Evolutionary conservation across 2,797 vertebrate genomes (phyloP).

Genomic region (Simalia tracyae): DNA sequence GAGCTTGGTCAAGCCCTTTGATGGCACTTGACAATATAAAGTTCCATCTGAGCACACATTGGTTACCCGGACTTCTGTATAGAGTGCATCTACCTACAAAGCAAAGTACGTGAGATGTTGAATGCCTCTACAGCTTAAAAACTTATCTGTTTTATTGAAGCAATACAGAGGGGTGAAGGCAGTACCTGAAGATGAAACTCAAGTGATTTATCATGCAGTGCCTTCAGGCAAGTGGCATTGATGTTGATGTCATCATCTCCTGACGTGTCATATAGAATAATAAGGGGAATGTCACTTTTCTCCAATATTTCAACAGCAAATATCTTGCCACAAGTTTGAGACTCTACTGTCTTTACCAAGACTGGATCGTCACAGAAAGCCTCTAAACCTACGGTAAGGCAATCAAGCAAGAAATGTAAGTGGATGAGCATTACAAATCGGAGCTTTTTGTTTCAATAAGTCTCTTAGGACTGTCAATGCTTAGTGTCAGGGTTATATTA

Average conservation of each 20-base stretch:
- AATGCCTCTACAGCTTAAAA: slow-evolving; percentile 1
- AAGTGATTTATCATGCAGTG: slow-evolving; percentile 83
- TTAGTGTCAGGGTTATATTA: not conserved
- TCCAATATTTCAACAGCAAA: slow-evolving; percentile 88
- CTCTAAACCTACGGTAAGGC: slow-evolving; percentile 81
- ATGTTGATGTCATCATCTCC: slow-evolving; percentile 90
- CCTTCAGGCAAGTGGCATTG: slow-evolving; percentile 83
- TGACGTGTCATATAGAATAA: slow-evolving; percentile 91
- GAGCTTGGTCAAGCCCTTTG: slow-evolving; percentile 83
- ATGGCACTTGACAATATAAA: slow-evolving; percentile 89
- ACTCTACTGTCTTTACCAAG: slow-evolving; percentile 81
- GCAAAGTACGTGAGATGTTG: not conserved
- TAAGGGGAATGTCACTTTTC: slow-evolving; percentile 76
- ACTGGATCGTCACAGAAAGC: slow-evolving; percentile 78
- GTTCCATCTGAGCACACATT: slow-evolving; percentile 86
- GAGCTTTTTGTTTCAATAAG: not conserved
- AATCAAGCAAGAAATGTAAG: not conserved
- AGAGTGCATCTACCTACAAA: slow-evolving; percentile 78
- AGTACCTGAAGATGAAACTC: slow-evolving; percentile 84
- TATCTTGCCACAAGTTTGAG: slow-evolving; percentile 83
- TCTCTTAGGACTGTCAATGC: not conserved
- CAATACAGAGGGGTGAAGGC: not conserved
- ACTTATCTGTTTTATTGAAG: not conserved
- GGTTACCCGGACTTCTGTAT: slow-evolving; percentile 83
- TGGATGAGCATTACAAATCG: not conserved